These are phyloP conservation scores for Frankliniella intonsa DNA, from an alignment of 2,888 invertebrate genomes.

Conservation along the genomic window DNA sequence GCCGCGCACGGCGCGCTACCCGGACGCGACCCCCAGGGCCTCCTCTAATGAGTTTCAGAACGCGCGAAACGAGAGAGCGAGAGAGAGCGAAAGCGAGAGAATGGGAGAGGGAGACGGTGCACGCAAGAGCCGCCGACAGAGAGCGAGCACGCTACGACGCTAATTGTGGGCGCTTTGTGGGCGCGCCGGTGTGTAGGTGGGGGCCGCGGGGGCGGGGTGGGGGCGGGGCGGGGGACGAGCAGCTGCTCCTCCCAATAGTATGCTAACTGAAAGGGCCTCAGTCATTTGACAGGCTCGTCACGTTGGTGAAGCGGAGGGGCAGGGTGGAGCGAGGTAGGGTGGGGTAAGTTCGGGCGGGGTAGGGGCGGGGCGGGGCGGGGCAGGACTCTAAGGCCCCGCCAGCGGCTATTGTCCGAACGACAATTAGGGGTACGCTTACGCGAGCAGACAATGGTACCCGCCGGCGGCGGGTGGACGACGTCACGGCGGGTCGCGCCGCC, in stretches of 20 bases:
- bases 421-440: not conserved
- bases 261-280: slow-evolving; percentile 18
- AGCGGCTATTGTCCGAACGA: not conserved
- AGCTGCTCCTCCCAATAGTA: not conserved
- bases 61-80: not conserved
- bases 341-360: not conserved
- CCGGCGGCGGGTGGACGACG: no score
- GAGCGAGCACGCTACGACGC: not conserved
- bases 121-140: not conserved
- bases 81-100: not conserved
- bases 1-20: not conserved
- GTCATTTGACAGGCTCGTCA: slow-evolving; percentile 24
- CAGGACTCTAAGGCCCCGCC: no score
- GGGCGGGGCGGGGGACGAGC: not conserved
- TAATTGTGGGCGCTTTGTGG: slow-evolving; percentile 24
- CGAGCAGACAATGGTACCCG: not conserved
- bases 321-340: no score
- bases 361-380: not conserved
- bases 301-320: not conserved
- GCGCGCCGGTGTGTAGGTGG: not conserved
- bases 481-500: not conserved
- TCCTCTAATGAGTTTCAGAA: slow-evolving; percentile 17
- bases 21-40: not conserved
- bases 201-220: not conserved
- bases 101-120: not conserved